Evolutionary conservation across 1,140 invertebrate species (phyloP), one percentile per base, ranked within the genome.

Genomic region (Caenorhabditis latens): DNA sequence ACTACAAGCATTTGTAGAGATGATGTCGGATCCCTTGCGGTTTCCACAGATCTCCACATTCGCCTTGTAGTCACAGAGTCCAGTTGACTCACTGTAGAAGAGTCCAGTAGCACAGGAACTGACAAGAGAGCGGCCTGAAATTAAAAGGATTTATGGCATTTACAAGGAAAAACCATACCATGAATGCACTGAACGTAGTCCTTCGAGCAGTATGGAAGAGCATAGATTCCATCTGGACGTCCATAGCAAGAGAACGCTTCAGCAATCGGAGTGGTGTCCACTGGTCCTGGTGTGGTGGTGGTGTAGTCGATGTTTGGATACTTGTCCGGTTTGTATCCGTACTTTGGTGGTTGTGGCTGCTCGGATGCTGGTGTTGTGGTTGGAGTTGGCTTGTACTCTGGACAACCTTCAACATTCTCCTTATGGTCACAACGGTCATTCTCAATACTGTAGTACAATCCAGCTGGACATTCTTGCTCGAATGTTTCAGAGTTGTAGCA

Each of bases 261-360:
- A 50, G 71, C 71, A 24, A 79, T 43, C 1, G 71, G 46, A 9
- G 71, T 79, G 21, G 71, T 79, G 21, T 79, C 71, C 2, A 79
- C 71, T 50, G 43, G 71, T 50, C 71, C 71, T 50, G 71, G 71
- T 14, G 71, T 79, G 0, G 71, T 79, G 43, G 71, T 50, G n/a
- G 71, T 79, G 71, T 79, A 79, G 40, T 79, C 71, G 13, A 79
- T 79, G 71, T 50, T 79, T 79, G 71, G 71, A 11, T 79, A 79
- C 19, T 79, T 50, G 46, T 48, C 11, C 1, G 46, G 21, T 2
- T 50, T 48, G 46, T 79, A 79, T 40, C 61, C 61, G 8, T 79
- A 79, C 19, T 48, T 79, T 50, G 67, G 21, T 7, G 71, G 13
- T 21, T 9, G n/a, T 24, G 21, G 46, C 6, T 79, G 46, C 43